These are phyloP conservation scores for Mormyrus iriodes DNA, from an alignment of 2,113 vertebrate species.

Conservation along the genomic window DNA sequence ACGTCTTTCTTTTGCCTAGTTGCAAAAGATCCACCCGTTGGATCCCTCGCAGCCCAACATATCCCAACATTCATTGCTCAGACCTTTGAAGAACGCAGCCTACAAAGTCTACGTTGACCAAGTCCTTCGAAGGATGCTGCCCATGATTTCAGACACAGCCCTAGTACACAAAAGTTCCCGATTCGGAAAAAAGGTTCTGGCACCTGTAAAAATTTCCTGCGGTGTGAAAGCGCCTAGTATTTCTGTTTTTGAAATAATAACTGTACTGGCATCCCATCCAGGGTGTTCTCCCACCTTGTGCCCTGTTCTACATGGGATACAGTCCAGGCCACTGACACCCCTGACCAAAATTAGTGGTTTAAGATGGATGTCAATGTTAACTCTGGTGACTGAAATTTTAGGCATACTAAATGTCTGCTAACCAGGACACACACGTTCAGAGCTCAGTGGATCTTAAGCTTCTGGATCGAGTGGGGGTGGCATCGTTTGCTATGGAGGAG, in stretches of 20 bases:
- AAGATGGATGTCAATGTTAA: neutral
- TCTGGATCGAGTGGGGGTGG: neutral
- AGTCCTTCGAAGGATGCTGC: too few relatives aligned
- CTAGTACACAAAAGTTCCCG: neutral
- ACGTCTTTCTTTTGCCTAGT: neutral
- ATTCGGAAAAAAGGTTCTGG: neutral
- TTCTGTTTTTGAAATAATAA: neutral
- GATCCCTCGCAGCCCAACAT: neutral
- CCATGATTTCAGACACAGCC: neutral
- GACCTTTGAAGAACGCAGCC: too few relatives aligned
- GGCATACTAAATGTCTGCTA: neutral
- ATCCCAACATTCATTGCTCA: neutral
- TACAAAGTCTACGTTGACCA: too few relatives aligned
- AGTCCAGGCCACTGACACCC: neutral
- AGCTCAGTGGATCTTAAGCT: neutral
- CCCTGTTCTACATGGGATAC: neutral
- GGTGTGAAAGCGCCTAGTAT: neutral
- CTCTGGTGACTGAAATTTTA: neutral
- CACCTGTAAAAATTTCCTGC: neutral
- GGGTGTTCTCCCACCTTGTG: neutral
- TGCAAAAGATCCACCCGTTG: neutral
- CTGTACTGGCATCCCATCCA: neutral
- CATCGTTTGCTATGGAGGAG: neutral
- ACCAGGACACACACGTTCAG: neutral
- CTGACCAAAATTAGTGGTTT: neutral